Percentiles rank a stretch among this genome's conserved stretches.
phyloP scores from a whole-genome alignment of 2,113 vertebrate species.

The Aptenodytes patagonicus region DNA sequence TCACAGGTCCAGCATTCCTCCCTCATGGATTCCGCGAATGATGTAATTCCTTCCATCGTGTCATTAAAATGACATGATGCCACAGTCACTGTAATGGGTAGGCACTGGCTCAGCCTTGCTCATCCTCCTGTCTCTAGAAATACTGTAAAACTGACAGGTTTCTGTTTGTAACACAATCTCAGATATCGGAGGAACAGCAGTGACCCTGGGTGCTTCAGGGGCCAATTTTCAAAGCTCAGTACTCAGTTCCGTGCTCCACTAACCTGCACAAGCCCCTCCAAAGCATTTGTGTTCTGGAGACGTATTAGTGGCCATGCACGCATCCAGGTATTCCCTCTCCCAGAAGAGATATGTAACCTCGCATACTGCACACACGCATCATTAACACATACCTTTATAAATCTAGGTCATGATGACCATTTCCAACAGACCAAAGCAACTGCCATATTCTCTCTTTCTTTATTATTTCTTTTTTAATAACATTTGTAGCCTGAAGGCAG shows the following conservation, averaged over 20 bases:
- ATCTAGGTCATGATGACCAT: not conserved
- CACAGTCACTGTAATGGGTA: not conserved
- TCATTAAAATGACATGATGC: not conserved
- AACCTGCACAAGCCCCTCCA: not conserved
- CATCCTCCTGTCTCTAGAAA: not conserved
- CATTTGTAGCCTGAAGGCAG: not conserved
- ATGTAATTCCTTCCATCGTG: not conserved
- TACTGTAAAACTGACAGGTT: not conserved
- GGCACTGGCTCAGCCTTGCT: not conserved
- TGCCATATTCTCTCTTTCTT: not conserved
- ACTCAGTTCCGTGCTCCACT: too few species aligned
- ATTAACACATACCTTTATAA: not conserved
- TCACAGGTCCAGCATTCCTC: not conserved
- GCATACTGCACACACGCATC: too few species aligned
- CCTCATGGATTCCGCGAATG: not conserved
- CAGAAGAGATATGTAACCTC: not conserved
- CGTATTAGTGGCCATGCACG: rapidly evolving
- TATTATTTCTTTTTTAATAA: not conserved
- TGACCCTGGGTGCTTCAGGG: not conserved
- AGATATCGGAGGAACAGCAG: not conserved
- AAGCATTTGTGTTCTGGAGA: not conserved
- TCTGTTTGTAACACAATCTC: not conserved
- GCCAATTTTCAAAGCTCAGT: not conserved
- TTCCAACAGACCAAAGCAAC: not conserved
- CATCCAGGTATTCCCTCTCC: not conserved